These are phyloP conservation scores for Astatoreochromis straeleni DNA, from an alignment of 2,113 vertebrate genomes.

Conservation along the genomic window DNA sequence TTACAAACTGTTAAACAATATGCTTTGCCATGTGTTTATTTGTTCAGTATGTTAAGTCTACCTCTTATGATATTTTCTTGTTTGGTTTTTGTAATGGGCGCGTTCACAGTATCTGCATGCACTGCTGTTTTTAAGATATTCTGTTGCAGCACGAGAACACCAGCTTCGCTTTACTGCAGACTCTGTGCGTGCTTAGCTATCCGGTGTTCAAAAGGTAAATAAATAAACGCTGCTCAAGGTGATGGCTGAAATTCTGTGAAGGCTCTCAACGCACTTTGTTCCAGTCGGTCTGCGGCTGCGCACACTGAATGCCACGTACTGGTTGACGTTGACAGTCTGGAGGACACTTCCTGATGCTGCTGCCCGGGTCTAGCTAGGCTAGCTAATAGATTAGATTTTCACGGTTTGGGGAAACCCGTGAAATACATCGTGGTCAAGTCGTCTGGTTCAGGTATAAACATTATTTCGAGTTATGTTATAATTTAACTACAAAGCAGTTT, in stretches of 20 bases:
- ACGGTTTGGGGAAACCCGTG: conserved; percentile 43
- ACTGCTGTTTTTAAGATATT: neutral
- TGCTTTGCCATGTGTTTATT: neutral
- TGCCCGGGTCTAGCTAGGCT: conserved; percentile 30
- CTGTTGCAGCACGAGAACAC: neutral
- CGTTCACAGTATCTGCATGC: neutral
- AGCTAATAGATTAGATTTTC: conserved; percentile 21
- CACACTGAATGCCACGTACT: conserved; percentile 67
- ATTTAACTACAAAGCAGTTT: neutral
- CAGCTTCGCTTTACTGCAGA: neutral
- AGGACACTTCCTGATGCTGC: conserved; percentile 66
- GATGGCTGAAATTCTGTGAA: neutral
- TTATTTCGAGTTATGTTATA: neutral
- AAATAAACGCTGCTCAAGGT: neutral
- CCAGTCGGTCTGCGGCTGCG: conserved; percentile 48
- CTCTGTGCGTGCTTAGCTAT: neutral
- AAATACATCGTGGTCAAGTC: conserved; percentile 47
- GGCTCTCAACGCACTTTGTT: neutral
- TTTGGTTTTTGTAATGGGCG: neutral
- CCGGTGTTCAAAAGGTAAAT: neutral
- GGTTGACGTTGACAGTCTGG: conserved; percentile 55
- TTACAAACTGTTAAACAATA: neutral
- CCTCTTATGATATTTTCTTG: neutral
- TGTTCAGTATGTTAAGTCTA: neutral
- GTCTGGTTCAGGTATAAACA: conserved; percentile 50